phyloP scores from a whole-genome alignment of 1,140 invertebrate genomes.

The Drosophila chauvacae region DNA sequence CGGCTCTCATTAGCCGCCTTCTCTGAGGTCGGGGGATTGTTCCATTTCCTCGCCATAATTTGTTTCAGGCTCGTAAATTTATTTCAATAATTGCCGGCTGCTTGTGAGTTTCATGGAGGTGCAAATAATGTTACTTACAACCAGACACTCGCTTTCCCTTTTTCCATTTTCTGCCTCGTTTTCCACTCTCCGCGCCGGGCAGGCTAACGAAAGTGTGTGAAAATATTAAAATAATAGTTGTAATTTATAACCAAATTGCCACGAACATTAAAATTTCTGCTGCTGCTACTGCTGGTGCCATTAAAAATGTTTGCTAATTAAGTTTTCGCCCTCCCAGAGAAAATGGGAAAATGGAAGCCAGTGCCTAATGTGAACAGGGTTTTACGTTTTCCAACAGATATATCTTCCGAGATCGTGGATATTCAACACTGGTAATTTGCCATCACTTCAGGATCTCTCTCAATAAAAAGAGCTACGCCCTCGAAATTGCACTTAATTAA shows the following conservation, averaged over 20 bases:
- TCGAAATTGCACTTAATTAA: constrained; percentile 81
- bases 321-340: constrained; percentile 36
- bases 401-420: constrained; percentile 21
- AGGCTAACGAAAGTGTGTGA: constrained; percentile 57
- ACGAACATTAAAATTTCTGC: constrained; percentile 53
- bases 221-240: constrained; percentile 71
- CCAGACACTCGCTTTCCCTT: constrained; percentile 47
- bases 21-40: constrained; percentile 28
- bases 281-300: constrained; percentile 42
- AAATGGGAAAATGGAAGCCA: not conserved
- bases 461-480: constrained; percentile 50
- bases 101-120: constrained; percentile 57
- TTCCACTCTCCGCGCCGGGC: constrained; percentile 5
- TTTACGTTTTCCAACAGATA: constrained; percentile 26
- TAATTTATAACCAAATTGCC: constrained; percentile 70
- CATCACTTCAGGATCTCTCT: constrained; percentile 8
- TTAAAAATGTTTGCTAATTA: constrained; percentile 68
- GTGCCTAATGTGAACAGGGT: constrained; percentile 27
- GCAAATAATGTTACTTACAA: constrained; percentile 55
- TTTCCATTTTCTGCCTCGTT: constrained; percentile 8
- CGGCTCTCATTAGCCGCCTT: constrained; percentile 52
- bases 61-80: constrained; percentile 61
- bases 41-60: constrained; percentile 59
- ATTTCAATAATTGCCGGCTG: constrained; percentile 63
- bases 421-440: constrained; percentile 20